phyloP scores from a whole-genome alignment of 2,113 vertebrate genomes.

The Gorsachius goisagi region DNA sequence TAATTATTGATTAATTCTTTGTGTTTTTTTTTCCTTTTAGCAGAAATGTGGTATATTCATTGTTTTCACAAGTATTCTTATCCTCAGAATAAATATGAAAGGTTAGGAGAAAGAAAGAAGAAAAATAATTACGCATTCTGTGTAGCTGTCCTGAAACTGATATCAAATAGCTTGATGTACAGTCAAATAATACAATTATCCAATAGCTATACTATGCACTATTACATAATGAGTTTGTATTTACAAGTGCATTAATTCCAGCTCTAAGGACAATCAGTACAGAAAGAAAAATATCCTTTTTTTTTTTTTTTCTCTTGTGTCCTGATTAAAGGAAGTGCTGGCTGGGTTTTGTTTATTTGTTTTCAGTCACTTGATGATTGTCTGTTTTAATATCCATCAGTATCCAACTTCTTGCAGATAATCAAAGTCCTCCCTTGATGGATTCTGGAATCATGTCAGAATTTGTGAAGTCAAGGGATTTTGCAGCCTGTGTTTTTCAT shows the following conservation, averaged over 20 bases:
- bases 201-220: neutral
- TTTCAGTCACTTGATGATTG: neutral
- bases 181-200: neutral
- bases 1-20: neutral
- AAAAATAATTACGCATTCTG: neutral
- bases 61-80: neutral
- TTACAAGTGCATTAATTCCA: neutral
- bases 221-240: neutral
- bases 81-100: neutral
- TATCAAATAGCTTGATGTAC: neutral
- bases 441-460: neutral
- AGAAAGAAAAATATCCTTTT: neutral
- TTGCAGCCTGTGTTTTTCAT: neutral
- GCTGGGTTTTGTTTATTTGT: neutral
- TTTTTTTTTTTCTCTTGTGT: neutral
- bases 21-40: neutral
- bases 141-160: neutral
- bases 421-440: neutral
- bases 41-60: neutral
- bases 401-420: neutral
- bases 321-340: neutral
- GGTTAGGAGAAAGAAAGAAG: neutral
- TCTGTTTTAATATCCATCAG: conserved; percentile 26
- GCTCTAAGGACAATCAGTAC: neutral
- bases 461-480: neutral